These are phyloP conservation scores for Ptilorrhoa leucosticta DNA, from an alignment of 2,113 vertebrate genomes.

Conservation along the genomic window DNA sequence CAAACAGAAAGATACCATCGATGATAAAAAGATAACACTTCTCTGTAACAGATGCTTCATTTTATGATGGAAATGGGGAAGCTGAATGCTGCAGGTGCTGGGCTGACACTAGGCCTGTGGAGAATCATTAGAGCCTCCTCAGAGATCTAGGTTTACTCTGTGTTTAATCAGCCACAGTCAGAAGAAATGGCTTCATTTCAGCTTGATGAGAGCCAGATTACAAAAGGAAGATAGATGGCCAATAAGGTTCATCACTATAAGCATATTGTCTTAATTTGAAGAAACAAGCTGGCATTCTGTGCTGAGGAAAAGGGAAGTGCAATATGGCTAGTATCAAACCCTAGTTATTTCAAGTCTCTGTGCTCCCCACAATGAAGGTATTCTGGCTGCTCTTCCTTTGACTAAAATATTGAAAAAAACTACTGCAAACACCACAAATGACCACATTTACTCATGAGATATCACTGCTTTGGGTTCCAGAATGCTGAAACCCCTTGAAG, in stretches of 20 bases:
- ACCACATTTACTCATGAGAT: neutral
- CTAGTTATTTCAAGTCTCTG: constrained; percentile 7
- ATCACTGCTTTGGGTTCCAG: neutral
- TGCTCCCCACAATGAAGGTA: neutral
- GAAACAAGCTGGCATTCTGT: constrained; percentile 59
- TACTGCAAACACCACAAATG: neutral
- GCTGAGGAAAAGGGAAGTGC: constrained; percentile 61
- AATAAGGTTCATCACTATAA: constrained; percentile 59
- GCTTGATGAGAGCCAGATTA: constrained; percentile 71
- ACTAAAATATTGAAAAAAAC: constrained; percentile 1
- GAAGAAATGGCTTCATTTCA: constrained; percentile 89
- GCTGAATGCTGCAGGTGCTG: constrained; percentile 85
- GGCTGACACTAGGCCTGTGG: constrained; percentile 73
- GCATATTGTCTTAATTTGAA: constrained; percentile 74
- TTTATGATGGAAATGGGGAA: constrained; percentile 76
- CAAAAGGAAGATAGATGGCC: constrained; percentile 68
- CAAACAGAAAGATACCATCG: constrained; percentile 65
- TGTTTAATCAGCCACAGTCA: constrained; percentile 91
- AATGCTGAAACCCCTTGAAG: neutral
- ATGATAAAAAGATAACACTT: constrained; percentile 69
- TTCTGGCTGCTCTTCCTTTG: constrained; percentile 24
- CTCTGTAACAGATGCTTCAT: constrained; percentile 79
- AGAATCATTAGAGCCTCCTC: constrained; percentile 74
- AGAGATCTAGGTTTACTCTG: constrained; percentile 74
- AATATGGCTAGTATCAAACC: constrained; percentile 28